A percentile compares a stretch with the other conserved stretches of the same genome.
Conservation (phyloP, 2,888 invertebrate genomes). For the Drosophila austrosaltans region DNA sequence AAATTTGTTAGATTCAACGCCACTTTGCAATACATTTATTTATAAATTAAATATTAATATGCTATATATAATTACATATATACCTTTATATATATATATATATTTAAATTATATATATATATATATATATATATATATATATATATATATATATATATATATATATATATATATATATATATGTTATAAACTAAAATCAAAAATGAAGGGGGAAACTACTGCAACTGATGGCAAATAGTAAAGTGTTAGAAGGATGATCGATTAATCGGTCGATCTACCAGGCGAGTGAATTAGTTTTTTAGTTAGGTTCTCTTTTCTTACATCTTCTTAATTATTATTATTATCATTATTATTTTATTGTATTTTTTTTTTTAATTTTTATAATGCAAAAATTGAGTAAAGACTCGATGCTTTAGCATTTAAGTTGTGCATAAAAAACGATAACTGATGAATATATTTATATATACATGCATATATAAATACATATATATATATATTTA, state of each 20-base stretch:
- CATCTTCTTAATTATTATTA: not conserved
- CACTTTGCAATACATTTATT: slow-evolving; percentile 75
- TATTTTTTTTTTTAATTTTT: slow-evolving; percentile 49
- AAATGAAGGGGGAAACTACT: slow-evolving; percentile 39
- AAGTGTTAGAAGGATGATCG: slow-evolving; percentile 21
- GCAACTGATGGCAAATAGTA: slow-evolving; percentile 23
- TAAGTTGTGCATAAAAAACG: slow-evolving; percentile 48
- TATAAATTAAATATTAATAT: slow-evolving; percentile 49
- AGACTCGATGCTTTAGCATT: slow-evolving; percentile 48
- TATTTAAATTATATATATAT: slow-evolving; percentile 2
- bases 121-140: slow-evolving; percentile 29
- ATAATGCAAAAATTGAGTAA: slow-evolving; percentile 22
- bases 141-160: slow-evolving; percentile 40
- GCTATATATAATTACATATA: slow-evolving; percentile 31
- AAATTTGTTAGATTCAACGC: slow-evolving; percentile 55
- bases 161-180: slow-evolving; percentile 24
- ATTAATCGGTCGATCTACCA: slow-evolving; percentile 31
- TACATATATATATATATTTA: not conserved
- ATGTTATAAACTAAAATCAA: slow-evolving; percentile 65
- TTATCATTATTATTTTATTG: slow-evolving; percentile 25
- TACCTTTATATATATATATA: slow-evolving; percentile 36
- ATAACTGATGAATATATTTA: slow-evolving; percentile 26
- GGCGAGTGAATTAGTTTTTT: slow-evolving; percentile 57
- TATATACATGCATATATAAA: not conserved
- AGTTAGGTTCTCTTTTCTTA: slow-evolving; percentile 36